Base-by-base conservation (phyloP, 2,888 invertebrate species). In the Gasteruption jaculator region DNA sequence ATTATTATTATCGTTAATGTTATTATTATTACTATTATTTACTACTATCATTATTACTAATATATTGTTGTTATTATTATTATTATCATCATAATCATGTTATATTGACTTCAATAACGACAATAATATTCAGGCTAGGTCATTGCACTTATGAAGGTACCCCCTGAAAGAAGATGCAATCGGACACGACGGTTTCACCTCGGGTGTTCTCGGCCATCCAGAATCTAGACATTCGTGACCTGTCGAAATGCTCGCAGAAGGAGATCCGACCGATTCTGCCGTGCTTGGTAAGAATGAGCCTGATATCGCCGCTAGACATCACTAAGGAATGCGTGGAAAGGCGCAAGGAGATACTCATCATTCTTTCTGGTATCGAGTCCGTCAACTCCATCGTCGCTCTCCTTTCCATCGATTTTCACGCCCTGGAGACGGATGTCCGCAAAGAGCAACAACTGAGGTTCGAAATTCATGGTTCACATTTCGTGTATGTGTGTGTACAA, bases 361-460 rank as follows among this genome's bases (percentile, higher is more conserved):
- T 93, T 33, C 76, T 95, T 1, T 89, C 92, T 1, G 91, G 91
- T 5, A 89, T 93, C 54, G 94, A 95, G 69, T 79, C 90, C 38
- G 95, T 95, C 0, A 96, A 96, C 71, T 90, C 91, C 39, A 89
- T 96, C 52, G 93, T 95, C 1, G 90, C 91, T 0, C 76, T 95
- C 11, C 75, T 96, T 4, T 93, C 94, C 6, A 92, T 95, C 38
- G 94, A 95, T 72, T 95, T 95, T 67, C 91, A 93, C 64, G 83
- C 87, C 18, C 73, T 96, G 29, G 95, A 95, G 74, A 83, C 85
- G 12, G 95, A 95, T 63, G 84, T 94, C 0, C 88, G 89, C 58
- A 93, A 91, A 67, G 95, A 95, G 68, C 87, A 92, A 61, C 88
- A 88, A 69, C 76, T 92, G 53, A 80, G 88, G 86, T 84, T 72